Evolutionary conservation across 37 sponge, comb jelly and placozoan genomes (phyloP).

Genomic region (Eunapius fragilis): DNA sequence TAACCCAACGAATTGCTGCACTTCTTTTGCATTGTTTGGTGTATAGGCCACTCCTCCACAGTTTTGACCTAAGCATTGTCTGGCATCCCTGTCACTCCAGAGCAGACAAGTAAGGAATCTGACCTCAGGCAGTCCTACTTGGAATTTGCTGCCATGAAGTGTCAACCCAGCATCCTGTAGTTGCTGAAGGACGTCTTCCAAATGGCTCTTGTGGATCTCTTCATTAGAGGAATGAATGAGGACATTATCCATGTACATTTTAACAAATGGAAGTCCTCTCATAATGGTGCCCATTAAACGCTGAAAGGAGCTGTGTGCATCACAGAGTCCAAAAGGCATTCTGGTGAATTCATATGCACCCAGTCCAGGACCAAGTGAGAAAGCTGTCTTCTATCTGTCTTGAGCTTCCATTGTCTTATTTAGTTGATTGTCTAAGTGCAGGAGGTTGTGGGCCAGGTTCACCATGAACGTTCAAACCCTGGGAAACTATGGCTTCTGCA

Average conservation of each 20-base stretch:
- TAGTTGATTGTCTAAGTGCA: too few species aligned
- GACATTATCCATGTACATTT: slow-evolving; percentile 55
- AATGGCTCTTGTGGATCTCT: slow-evolving; percentile 24
- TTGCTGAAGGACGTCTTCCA: slow-evolving; percentile 58
- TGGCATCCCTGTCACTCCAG: slow-evolving; percentile 41
- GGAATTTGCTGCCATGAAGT: slow-evolving; percentile 49
- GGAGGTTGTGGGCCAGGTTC: too few species aligned
- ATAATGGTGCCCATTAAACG: slow-evolving; percentile 45
- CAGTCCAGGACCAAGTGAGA: slow-evolving; percentile 63
- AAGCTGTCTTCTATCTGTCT: slow-evolving; percentile 56
- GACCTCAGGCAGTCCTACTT: slow-evolving; percentile 39
- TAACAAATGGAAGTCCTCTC: slow-evolving; percentile 7
- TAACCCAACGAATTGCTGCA: slow-evolving; percentile 57
- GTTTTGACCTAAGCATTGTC: slow-evolving; percentile 49
- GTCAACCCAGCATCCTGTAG: slow-evolving; percentile 55
- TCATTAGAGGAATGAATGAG: slow-evolving; percentile 24
- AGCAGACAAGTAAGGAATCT: slow-evolving; percentile 44
- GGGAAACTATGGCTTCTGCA: too few species aligned
- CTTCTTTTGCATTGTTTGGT: slow-evolving; percentile 10
- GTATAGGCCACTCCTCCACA: slow-evolving; percentile 39
- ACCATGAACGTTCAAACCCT: too few species aligned
- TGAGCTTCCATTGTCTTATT: slow-evolving; percentile 32
- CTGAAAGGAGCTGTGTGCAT: slow-evolving; percentile 63
- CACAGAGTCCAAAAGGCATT: slow-evolving; percentile 58
- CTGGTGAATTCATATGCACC: slow-evolving; percentile 54